These are phyloP conservation scores for Apomyelois bistriatella DNA, from an alignment of 2,888 invertebrate genomes.

Conservation along the genomic window DNA sequence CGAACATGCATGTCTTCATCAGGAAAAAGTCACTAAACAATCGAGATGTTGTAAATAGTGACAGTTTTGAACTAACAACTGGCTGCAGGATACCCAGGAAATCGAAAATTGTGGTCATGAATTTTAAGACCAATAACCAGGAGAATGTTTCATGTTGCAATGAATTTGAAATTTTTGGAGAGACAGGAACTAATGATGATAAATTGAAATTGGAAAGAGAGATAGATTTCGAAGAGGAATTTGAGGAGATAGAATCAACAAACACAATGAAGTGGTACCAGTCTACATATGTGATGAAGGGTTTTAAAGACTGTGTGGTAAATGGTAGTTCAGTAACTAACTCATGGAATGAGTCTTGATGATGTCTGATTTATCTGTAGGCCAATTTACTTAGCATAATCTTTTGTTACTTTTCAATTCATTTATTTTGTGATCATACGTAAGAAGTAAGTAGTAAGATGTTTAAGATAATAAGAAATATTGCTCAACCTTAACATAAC, in stretches of 20 bases:
- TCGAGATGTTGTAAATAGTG: constrained; percentile 43
- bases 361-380: constrained; percentile 16
- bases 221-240: constrained; percentile 34
- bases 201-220: constrained; percentile 31
- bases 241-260: constrained; percentile 57
- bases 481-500: background rate
- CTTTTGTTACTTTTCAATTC: too few species aligned
- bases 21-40: constrained; percentile 48
- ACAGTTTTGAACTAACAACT: constrained; percentile 54
- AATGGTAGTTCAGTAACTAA: constrained; percentile 78
- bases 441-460: too few species aligned
- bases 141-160: constrained; percentile 59
- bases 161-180: constrained; percentile 63
- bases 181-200: constrained; percentile 36
- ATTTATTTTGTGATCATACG: too few species aligned
- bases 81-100: constrained; percentile 60
- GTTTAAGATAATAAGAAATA: too few species aligned
- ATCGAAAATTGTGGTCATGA: constrained; percentile 55
- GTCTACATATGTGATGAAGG: constrained; percentile 76
- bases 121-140: constrained; percentile 45
- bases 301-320: constrained; percentile 79
- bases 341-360: constrained; percentile 59
- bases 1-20: constrained; percentile 73
- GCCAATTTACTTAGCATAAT: constrained; percentile 21
- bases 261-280: constrained; percentile 71